Percentiles rank a stretch among this genome's conserved stretches.
Conservation (phyloP, 2,888 invertebrate species). For the Aelia acuminata region DNA sequence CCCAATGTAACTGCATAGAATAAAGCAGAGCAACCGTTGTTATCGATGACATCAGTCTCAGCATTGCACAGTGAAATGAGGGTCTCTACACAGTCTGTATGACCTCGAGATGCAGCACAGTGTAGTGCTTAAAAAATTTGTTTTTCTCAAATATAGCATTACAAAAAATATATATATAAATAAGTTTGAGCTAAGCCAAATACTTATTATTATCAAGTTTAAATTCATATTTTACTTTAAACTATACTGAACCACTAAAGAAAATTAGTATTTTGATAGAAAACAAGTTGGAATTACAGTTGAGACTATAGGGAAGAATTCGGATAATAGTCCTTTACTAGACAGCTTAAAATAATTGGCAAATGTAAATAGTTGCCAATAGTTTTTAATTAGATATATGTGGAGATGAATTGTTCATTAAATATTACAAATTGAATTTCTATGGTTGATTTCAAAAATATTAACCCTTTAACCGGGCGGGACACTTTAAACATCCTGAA, state of each 20-base stretch:
- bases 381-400: no score
- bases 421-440: no score
- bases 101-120: slow-evolving; percentile 96
- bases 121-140: slow-evolving; percentile 80
- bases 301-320: background rate
- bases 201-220: background rate
- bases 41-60: slow-evolving; percentile 89
- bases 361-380: no score
- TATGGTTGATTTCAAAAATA: no score
- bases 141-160: background rate
- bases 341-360: no score
- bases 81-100: slow-evolving; percentile 91
- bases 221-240: background rate
- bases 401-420: no score
- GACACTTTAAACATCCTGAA: no score
- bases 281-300: background rate
- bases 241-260: background rate
- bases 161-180: no score
- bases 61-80: slow-evolving; percentile 90
- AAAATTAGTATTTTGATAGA: background rate
- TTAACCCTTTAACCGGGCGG: no score
- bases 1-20: slow-evolving; percentile 97
- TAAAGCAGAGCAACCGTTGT: slow-evolving; percentile 94
- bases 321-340: background rate
- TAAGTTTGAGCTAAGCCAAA: background rate